Base-by-base conservation (phyloP, 1,140 invertebrate genomes). In the Pentalonia nigronervosa region DNA sequence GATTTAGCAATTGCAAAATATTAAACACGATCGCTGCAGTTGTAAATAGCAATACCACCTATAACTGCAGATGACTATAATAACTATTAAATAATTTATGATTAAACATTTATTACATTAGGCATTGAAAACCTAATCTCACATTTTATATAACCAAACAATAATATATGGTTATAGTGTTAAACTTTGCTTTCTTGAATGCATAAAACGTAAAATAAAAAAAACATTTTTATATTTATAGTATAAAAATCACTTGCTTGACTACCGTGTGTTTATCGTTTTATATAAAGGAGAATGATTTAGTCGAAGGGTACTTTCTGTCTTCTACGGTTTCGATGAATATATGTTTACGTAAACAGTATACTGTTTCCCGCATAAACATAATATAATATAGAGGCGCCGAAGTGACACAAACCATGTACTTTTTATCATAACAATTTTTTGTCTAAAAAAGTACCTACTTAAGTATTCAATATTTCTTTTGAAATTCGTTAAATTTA, bases 311-410 rank as follows among this genome's bases (percentile, higher is more conserved):
- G 50, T 89, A 89, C 48, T 89, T 34, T 41, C 50, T 11, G 30
- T 89, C 17, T 89, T 89, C 34, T 41, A 89, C 47, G 34, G 48
- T 56, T 56, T 89, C 88, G 50, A 89, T 89, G 87, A 53, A n/a
- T 48, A 56, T 89, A 89, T 36, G 50, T 89, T 89, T 56, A 56
- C 53, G 88, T 89, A 89, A 56, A 89, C 88, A 89, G 21, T 89
- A 56, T 25, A 89, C n/a, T 53, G 11, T 53, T 89, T 89, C 48
- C 34, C 9, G n/a, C 87, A 53, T 89, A 89, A 89, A 56, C 88
- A 89, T 56, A 89, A 53, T 9, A 34, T 53, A 56, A 89, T 56
- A 89, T 36, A 88, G 48, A 48, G 17, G 30, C 87, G 25, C 30
- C 1, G n/a, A 88, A 88, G 47, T 88, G 53, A 88, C 87, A 88